Percentiles rank a stretch among this genome's conserved stretches.
phyloP scores from a whole-genome alignment of 2,113 vertebrate species.

The Deroptyus accipitrinus region DNA sequence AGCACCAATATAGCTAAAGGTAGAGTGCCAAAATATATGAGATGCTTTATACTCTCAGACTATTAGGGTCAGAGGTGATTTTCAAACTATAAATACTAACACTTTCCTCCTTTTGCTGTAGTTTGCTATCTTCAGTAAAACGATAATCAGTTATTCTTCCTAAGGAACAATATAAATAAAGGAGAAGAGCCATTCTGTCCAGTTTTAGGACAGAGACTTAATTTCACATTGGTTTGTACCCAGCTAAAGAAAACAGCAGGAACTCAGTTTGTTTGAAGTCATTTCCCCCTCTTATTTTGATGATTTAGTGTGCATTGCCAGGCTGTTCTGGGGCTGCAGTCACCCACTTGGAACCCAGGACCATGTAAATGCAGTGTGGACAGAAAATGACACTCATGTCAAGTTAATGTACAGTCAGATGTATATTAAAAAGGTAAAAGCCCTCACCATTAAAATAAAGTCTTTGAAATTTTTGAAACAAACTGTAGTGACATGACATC shows the following conservation, averaged over 20 bases:
- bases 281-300: neutral
- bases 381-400: neutral
- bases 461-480: neutral
- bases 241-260: neutral
- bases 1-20: too few relatives aligned
- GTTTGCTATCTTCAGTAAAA: neutral
- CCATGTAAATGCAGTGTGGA: neutral
- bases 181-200: neutral
- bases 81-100: neutral
- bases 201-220: neutral
- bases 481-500: neutral
- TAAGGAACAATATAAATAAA: neutral
- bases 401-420: neutral
- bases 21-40: fast-evolving
- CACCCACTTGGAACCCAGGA: neutral
- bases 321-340: neutral
- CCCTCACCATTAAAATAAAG: neutral
- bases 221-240: neutral
- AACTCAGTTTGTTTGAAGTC: neutral
- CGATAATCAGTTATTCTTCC: neutral
- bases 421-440: neutral
- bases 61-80: neutral
- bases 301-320: neutral
- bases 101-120: neutral
- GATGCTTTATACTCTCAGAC: neutral